Evolutionary conservation across 2,888 invertebrate species (phyloP).

Genomic region (Ecliptopera silaceata): DNA sequence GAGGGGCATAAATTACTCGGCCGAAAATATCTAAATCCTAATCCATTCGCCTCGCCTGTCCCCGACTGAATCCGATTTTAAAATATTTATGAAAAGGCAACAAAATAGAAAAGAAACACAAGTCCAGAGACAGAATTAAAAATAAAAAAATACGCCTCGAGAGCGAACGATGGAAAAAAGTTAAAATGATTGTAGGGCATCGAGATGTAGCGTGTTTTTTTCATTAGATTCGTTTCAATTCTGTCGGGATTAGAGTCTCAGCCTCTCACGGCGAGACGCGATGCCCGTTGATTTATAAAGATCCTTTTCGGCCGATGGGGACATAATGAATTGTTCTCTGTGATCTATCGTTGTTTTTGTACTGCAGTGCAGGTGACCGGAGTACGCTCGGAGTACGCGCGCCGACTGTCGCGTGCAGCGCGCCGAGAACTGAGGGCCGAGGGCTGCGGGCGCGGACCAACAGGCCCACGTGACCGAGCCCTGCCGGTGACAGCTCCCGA

Average conservation of each 20-base stretch:
- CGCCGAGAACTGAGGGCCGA: not conserved
- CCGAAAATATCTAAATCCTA: slow-evolving; percentile 82
- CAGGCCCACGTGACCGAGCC: slow-evolving; percentile 61
- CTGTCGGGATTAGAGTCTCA: slow-evolving; percentile 73
- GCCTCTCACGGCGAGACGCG: slow-evolving; percentile 71
- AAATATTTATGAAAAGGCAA: slow-evolving; percentile 81
- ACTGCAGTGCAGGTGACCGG: slow-evolving; percentile 55
- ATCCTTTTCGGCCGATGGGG: slow-evolving; percentile 65
- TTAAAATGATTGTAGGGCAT: slow-evolving; percentile 80
- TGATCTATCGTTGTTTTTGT: slow-evolving; percentile 60
- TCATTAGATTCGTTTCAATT: slow-evolving; percentile 82
- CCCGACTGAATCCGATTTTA: slow-evolving; percentile 80
- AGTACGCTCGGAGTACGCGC: slow-evolving; percentile 27
- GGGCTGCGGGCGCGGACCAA: slow-evolving; percentile 25
- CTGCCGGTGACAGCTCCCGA: slow-evolving; percentile 79
- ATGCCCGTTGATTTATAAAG: slow-evolving; percentile 77
- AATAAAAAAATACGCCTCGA: slow-evolving; percentile 72
- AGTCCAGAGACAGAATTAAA: slow-evolving; percentile 77
- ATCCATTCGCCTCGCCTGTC: slow-evolving; percentile 80
- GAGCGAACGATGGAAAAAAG: slow-evolving; percentile 77
- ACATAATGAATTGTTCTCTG: slow-evolving; percentile 69
- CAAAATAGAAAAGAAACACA: slow-evolving; percentile 59
- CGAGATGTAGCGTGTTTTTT: slow-evolving; percentile 67
- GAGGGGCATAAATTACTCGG: slow-evolving; percentile 79
- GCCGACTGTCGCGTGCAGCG: slow-evolving; percentile 25